phyloP scores from a whole-genome alignment of 2,113 vertebrate species.

The Grallaria varia region DNA sequence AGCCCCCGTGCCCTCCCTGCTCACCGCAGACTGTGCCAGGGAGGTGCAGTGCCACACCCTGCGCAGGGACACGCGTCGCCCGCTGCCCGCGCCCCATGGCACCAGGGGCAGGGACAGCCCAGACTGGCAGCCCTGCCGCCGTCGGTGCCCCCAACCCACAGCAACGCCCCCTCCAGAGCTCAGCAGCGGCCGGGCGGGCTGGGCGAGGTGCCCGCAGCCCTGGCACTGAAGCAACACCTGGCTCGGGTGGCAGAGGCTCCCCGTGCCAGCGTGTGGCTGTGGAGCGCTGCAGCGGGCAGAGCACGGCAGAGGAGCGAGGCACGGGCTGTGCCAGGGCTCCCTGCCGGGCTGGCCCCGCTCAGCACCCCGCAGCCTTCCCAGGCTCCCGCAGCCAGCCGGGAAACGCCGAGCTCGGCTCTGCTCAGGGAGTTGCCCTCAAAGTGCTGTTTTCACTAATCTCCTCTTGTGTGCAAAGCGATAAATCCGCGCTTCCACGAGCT shows the following conservation, averaged over 20 bases:
- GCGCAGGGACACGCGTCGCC: neutral
- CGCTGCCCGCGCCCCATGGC: fast-evolving
- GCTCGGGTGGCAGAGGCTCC: conserved; percentile 25
- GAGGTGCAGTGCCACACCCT: neutral
- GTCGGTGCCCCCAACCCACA: neutral
- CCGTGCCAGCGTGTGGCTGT: neutral
- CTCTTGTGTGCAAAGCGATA: neutral
- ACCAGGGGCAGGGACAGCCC: neutral
- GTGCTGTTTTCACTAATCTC: neutral
- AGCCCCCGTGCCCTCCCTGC: neutral
- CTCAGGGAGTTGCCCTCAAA: neutral
- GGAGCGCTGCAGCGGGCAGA: neutral
- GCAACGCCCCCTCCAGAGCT: neutral
- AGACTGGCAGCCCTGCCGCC: neutral
- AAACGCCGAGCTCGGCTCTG: neutral
- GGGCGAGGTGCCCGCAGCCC: neutral
- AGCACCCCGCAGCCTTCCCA: neutral
- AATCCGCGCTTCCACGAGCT: neutral
- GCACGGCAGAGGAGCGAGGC: fast-evolving
- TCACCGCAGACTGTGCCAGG: neutral
- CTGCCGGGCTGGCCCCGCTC: fast-evolving
- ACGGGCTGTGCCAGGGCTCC: neutral
- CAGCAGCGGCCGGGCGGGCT: neutral
- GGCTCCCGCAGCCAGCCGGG: neutral
- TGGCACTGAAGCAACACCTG: conserved; percentile 41